Evolutionary conservation across 2,113 vertebrate genomes (phyloP).

Genomic region (Macquaria ambigua): DNA sequence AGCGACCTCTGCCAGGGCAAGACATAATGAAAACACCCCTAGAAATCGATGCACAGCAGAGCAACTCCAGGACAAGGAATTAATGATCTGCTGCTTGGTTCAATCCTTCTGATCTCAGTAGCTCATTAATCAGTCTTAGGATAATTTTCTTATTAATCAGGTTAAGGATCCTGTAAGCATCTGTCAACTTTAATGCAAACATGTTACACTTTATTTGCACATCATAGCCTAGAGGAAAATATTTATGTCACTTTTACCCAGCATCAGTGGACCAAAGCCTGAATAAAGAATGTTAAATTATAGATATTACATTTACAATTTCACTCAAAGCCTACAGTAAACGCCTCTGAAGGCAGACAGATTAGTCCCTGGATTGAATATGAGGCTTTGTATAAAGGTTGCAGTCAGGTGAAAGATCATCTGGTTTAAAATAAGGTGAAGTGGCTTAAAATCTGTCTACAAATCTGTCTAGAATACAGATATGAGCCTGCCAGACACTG

Average conservation of each 20-base stretch:
- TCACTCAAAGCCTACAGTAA: neutral
- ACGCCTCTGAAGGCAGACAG: neutral
- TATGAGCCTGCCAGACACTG: slow-evolving; percentile 31
- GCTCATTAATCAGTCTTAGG: slow-evolving; percentile 76
- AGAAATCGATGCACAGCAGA: slow-evolving; percentile 26
- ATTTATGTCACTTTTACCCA: neutral
- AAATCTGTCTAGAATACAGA: slow-evolving; percentile 62
- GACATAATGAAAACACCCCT: slow-evolving; percentile 45
- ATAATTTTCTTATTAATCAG: slow-evolving; percentile 76
- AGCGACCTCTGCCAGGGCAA: slow-evolving; percentile 36
- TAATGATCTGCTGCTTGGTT: slow-evolving; percentile 57
- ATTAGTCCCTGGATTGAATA: slow-evolving; percentile 30
- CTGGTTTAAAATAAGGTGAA: slow-evolving; percentile 67
- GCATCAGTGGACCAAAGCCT: neutral
- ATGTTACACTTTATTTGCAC: slow-evolving; percentile 18
- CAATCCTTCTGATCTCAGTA: slow-evolving; percentile 71
- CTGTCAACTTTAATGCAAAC: slow-evolving; percentile 64
- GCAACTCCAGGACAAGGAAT: slow-evolving; percentile 60
- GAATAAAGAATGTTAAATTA: neutral
- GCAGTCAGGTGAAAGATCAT: slow-evolving; percentile 80
- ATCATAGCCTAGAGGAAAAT: neutral
- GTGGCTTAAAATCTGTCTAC: slow-evolving; percentile 33
- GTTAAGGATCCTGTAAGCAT: slow-evolving; percentile 68
- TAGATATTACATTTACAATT: neutral
- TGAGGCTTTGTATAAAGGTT: slow-evolving; percentile 73